Base-by-base conservation (phyloP, 2,113 vertebrate species). In the Dromiciops gliroides region DNA sequence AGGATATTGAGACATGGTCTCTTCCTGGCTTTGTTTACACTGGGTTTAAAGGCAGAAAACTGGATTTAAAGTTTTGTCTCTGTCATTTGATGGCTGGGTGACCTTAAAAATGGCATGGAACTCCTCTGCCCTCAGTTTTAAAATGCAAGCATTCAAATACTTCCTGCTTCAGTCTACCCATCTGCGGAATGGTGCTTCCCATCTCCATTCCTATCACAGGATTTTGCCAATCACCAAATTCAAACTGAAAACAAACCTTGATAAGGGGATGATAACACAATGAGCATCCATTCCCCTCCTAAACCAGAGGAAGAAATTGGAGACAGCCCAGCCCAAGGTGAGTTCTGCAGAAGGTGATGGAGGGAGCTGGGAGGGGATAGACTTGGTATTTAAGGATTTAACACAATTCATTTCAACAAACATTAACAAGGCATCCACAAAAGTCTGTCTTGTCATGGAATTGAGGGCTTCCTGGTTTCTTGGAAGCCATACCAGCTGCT, bases 181-280 rank as follows among this genome's bases (percentile, higher is more conserved):
- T 83, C n/a, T 83, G 67, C 19, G 67, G 67, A 83, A 83, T 51
- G 89, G 96, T 67, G 44, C 93, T 92, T 96, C 93, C 51, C n/a
- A 48, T 67, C 56, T 93, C 60, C 48, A 93, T 91, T 25, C 50
- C 50, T 95, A 56, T 92, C 48, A 91, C 11, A 83, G 48, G 89
- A 89, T 53, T 95, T 24, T 95, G 96, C 94, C 90, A 96, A 60
- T 88, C 83, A 47, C 89, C 49, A 93, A 94, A 96, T 94, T 94
- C 94, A 93, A 50, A 48, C 51, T 89, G 90, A 47, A 44, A 50
- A 26, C 67, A 51, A 92, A 88, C 90, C 92, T 91, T 92, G 19
- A 44, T 44, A 83, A 83, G n/a, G 67, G 19, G n/a, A 23, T 44
- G 67, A 44, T 44, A 44, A 83, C 67, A 83, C 67, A 83, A 83